A percentile compares a stretch with the other conserved stretches of the same genome.
These are phyloP conservation scores for Melipona bicolor DNA, from an alignment of 2,888 invertebrate genomes.

Conservation along the genomic window DNA sequence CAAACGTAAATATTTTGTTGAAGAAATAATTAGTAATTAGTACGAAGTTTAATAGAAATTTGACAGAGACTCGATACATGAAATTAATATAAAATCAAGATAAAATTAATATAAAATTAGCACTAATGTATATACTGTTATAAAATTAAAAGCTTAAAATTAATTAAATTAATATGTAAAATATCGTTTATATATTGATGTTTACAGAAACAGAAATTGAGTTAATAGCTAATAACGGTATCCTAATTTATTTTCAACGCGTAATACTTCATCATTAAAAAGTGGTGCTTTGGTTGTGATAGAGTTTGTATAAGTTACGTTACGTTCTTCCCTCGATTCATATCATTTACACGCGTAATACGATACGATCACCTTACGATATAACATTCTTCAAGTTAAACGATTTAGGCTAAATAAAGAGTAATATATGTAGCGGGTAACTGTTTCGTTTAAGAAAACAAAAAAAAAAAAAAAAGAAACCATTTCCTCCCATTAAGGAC, in stretches of 20 bases:
- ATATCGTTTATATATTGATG: background rate
- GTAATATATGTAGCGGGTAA: slow-evolving; percentile 57
- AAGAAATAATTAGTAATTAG: background rate
- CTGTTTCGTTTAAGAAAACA: slow-evolving; percentile 47
- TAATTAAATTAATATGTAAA: background rate
- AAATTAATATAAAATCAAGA: background rate
- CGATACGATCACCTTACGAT: slow-evolving; percentile 46
- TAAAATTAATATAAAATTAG: background rate
- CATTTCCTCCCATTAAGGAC: slow-evolving; percentile 33
- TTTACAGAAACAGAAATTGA: slow-evolving; percentile 2
- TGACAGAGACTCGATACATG: background rate
- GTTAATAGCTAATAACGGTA: background rate
- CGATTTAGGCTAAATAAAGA: slow-evolving; percentile 50
- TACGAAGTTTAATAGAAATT: background rate
- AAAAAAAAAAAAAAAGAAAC: slow-evolving; percentile 26
- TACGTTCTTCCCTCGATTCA: background rate
- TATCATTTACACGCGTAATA: background rate
- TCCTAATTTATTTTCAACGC: background rate
- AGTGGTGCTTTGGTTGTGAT: slow-evolving; percentile 45
- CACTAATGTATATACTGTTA: background rate
- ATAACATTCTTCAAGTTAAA: slow-evolving; percentile 55
- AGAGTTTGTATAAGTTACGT: slow-evolving; percentile 10
- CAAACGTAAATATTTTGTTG: slow-evolving; percentile 6
- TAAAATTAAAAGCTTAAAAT: slow-evolving; percentile 2
- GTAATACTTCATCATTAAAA: slow-evolving; percentile 14